These are phyloP conservation scores for Caenorhabditis sp. DNA, from an alignment of 2,888 invertebrate genomes.

Conservation along the genomic window DNA sequence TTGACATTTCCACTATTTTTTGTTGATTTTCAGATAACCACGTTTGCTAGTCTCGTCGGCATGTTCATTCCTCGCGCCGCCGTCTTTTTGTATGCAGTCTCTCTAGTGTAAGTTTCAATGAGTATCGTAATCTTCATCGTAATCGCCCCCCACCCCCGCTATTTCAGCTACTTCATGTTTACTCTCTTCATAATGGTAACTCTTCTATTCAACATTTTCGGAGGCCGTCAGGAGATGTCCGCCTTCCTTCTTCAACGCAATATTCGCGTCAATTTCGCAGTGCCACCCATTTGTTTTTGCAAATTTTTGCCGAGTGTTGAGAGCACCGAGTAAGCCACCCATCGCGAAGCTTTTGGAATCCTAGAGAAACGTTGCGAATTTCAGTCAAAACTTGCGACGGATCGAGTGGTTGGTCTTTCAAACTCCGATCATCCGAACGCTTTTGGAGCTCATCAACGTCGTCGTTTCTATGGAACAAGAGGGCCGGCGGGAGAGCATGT, in stretches of 20 bases:
- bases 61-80: conserved; percentile 78
- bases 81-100: conserved; percentile 76
- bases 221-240: conserved; percentile 71
- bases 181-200: conserved; percentile 77
- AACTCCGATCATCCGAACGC: conserved; percentile 75
- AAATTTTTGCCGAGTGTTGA: conserved; percentile 61
- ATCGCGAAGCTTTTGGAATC: background rate
- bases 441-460: conserved; percentile 73
- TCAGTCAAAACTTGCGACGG: conserved; percentile 69
- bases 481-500: conserved; percentile 49
- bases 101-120: conserved; percentile 76
- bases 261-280: conserved; percentile 61
- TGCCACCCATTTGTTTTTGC: conserved; percentile 67
- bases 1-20: background rate
- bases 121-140: too few species aligned
- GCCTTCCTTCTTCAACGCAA: conserved; percentile 64
- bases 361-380: conserved; percentile 12
- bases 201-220: conserved; percentile 75
- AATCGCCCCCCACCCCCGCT: too few species aligned
- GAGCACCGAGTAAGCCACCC: conserved; percentile 55
- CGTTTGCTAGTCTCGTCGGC: conserved; percentile 73
- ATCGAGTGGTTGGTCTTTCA: conserved; percentile 78
- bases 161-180: conserved; percentile 76
- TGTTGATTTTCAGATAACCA: conserved; percentile 66
- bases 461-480: conserved; percentile 75